phyloP scores from a whole-genome alignment of 2,797 vertebrate species.

The Cichlasoma orientale region DNA sequence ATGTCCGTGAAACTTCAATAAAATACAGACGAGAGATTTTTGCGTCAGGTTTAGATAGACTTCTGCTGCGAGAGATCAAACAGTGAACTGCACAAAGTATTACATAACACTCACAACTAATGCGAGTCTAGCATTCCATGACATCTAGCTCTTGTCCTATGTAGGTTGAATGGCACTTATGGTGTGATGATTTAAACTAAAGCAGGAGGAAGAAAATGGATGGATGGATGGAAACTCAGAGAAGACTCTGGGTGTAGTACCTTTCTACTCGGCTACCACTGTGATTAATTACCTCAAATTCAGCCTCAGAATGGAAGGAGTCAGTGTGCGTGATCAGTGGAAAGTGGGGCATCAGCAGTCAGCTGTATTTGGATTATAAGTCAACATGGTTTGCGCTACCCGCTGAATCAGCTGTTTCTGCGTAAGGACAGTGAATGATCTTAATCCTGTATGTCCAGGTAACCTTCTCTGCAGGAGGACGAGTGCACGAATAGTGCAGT shows the following conservation, averaged over 20 bases:
- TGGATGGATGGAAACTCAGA: neutral
- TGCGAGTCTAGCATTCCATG: neutral
- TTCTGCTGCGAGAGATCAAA: neutral
- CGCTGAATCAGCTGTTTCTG: conserved; percentile 74
- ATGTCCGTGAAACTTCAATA: neutral
- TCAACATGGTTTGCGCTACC: conserved; percentile 60
- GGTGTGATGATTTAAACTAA: neutral
- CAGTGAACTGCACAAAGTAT: neutral
- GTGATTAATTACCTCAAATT: conserved; percentile 53
- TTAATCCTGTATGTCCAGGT: conserved; percentile 71
- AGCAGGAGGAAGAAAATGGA: too few relatives aligned
- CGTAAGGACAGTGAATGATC: conserved; percentile 67
- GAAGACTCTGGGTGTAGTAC: conserved; percentile 15
- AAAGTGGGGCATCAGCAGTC: conserved; percentile 69
- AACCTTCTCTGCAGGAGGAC: conserved; percentile 61
- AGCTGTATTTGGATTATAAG: conserved; percentile 72
- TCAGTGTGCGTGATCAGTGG: conserved; percentile 41
- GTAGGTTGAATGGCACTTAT: neutral
- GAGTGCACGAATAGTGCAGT: conserved; percentile 17
- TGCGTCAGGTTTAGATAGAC: neutral
- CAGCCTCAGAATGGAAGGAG: conserved; percentile 19
- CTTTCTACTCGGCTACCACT: neutral
- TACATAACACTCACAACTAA: neutral
- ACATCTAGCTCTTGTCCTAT: neutral
- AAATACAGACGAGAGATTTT: neutral